These are phyloP conservation scores for Hydrotaea cyrtoneurina DNA, from an alignment of 2,888 invertebrate species.

Conservation along the genomic window DNA sequence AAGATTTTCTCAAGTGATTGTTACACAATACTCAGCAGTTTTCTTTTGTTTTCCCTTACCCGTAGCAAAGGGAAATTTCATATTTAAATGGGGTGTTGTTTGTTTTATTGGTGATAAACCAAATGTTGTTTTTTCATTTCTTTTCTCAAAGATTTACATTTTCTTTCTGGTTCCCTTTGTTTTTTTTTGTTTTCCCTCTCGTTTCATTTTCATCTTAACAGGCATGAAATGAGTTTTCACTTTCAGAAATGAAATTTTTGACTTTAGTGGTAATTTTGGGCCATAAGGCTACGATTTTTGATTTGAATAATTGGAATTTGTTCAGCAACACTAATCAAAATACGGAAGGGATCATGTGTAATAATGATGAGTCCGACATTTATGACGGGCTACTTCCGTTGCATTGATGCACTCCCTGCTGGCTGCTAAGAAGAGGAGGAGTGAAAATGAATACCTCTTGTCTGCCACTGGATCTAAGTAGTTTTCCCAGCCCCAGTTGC, in stretches of 20 bases:
- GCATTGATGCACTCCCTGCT: neutral
- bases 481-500: too few species aligned
- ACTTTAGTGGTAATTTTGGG: slow-evolving; percentile 2
- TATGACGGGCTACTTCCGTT: slow-evolving; percentile 61
- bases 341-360: slow-evolving; percentile 48
- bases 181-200: neutral
- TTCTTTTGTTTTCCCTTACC: slow-evolving; percentile 51
- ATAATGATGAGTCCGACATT: slow-evolving; percentile 63
- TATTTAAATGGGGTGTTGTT: slow-evolving; percentile 60
- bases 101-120: slow-evolving; percentile 61
- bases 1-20: slow-evolving; percentile 67
- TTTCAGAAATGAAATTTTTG: slow-evolving; percentile 42
- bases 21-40: slow-evolving; percentile 51
- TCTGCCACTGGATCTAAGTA: neutral
- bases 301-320: slow-evolving; percentile 54
- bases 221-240: slow-evolving; percentile 67
- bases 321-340: slow-evolving; percentile 54
- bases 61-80: slow-evolving; percentile 12
- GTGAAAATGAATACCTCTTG: neutral
- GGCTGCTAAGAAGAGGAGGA: neutral
- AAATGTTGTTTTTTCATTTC: slow-evolving; percentile 61
- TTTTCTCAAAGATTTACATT: slow-evolving; percentile 41
- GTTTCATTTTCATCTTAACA: slow-evolving; percentile 41
- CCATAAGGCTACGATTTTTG: neutral
- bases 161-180: too few species aligned